Percentiles rank a stretch among this genome's conserved stretches.
Conservation (phyloP, 2,113 vertebrate genomes). For the Pterocles orientalis region DNA sequence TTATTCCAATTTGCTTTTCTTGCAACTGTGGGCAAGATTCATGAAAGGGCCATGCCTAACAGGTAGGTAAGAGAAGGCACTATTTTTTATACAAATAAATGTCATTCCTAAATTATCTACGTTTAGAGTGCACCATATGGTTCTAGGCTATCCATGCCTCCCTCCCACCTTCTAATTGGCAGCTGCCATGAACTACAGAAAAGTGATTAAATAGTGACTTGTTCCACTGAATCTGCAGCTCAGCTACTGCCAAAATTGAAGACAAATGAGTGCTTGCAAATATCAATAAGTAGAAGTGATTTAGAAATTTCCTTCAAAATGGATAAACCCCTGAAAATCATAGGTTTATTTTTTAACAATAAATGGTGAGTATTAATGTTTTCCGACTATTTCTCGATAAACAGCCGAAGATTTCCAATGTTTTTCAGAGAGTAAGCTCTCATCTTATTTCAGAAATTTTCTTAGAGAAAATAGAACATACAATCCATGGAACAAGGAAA, state of each 20-base stretch:
- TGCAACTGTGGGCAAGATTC: not conserved
- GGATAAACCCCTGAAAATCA: not conserved
- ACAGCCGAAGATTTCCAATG: not conserved
- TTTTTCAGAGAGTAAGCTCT: not conserved
- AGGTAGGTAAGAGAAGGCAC: slow-evolving; percentile 42
- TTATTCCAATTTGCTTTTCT: slow-evolving; percentile 59
- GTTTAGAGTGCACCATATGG: slow-evolving; percentile 26
- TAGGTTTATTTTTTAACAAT: not conserved
- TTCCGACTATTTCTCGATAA: not conserved
- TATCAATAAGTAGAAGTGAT: not conserved
- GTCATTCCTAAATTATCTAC: slow-evolving; percentile 62
- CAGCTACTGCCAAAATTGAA: not conserved
- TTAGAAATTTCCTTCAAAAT: not conserved
- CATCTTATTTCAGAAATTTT: not conserved
- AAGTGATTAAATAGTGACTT: slow-evolving; percentile 38
- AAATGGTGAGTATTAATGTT: not conserved
- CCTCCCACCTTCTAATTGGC: slow-evolving; percentile 36
- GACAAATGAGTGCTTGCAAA: not conserved
- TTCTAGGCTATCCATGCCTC: slow-evolving; percentile 1
- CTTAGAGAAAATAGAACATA: not conserved
- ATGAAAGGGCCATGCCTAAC: not conserved
- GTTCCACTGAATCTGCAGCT: not conserved
- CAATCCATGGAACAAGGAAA: not conserved
- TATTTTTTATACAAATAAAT: slow-evolving; percentile 60
- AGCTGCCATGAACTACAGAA: slow-evolving; percentile 1